Evolutionary conservation across 2,797 vertebrate species (phyloP).

Genomic region (Notoglanidium macrostoma): DNA sequence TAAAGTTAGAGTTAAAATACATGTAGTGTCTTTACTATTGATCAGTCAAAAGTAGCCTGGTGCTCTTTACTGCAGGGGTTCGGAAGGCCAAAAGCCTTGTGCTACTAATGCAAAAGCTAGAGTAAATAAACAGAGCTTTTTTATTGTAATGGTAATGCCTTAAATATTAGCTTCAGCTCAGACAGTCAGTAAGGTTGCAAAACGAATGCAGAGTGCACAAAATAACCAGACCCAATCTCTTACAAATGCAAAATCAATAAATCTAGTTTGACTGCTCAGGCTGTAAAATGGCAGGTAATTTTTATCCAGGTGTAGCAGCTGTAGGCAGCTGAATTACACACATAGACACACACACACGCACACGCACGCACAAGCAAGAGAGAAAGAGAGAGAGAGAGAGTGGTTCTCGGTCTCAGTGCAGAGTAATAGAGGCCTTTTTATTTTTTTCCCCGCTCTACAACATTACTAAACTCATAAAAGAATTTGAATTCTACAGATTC

Average conservation of each 20-base stretch:
- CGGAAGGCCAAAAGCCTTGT: not conserved
- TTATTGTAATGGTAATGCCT: conserved; percentile 16
- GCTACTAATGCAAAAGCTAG: conserved; percentile 1
- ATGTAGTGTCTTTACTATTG: not conserved
- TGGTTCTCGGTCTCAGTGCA: not conserved
- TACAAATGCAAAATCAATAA: conserved; percentile 42
- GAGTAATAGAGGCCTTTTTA: not conserved
- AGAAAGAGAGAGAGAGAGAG: not conserved
- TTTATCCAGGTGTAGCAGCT: conserved; percentile 33
- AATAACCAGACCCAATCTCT: conserved; percentile 40
- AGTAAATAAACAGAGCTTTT: conserved; percentile 12
- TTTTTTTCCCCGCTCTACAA: not conserved
- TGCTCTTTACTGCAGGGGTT: not conserved
- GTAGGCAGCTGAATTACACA: conserved; percentile 25
- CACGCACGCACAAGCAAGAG: not conserved
- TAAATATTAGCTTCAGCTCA: conserved; percentile 23
- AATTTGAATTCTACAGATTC: not conserved
- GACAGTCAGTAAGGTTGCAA: conserved; percentile 11
- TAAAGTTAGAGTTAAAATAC: conserved; percentile 15
- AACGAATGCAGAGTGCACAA: conserved; percentile 25
- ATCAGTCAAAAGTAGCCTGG: not conserved
- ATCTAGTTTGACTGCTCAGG: conserved; percentile 30
- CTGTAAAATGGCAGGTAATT: conserved; percentile 42
- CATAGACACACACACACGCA: conserved; percentile 3
- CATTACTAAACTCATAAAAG: not conserved